These are phyloP conservation scores for Scomberomorus guttatus DNA, from an alignment of 2,797 vertebrate genomes.

Conservation along the genomic window DNA sequence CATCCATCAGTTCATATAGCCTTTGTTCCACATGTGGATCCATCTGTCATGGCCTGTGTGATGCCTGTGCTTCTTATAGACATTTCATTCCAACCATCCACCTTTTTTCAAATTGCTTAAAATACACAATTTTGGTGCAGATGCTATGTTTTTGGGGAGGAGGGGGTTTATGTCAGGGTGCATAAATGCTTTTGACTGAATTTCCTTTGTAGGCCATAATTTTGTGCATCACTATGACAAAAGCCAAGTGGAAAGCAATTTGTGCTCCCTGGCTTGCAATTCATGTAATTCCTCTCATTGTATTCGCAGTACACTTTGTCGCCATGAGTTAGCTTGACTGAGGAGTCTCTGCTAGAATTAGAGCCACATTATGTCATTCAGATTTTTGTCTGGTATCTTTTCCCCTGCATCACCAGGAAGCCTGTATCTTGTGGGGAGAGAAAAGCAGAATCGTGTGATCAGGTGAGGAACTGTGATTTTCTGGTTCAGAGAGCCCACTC, in stretches of 20 bases:
- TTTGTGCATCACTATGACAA: slow-evolving; percentile 24
- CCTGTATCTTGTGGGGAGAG: not conserved
- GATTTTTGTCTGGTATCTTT: slow-evolving; percentile 20
- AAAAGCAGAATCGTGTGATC: slow-evolving; percentile 20
- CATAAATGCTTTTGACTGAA: slow-evolving; percentile 15
- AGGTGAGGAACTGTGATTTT: slow-evolving; percentile 55
- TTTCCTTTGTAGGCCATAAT: slow-evolving; percentile 3
- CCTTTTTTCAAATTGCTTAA: slow-evolving; percentile 55
- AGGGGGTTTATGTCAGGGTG: not conserved
- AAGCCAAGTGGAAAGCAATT: slow-evolving; percentile 41
- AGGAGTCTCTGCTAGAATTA: slow-evolving; percentile 2
- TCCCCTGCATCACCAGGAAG: slow-evolving; percentile 14
- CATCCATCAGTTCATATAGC: slow-evolving; percentile 79
- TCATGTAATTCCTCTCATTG: slow-evolving; percentile 18
- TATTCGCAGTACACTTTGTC: not conserved
- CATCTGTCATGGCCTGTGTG: slow-evolving; percentile 73
- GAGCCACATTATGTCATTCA: slow-evolving; percentile 9
- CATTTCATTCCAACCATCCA: slow-evolving; percentile 65
- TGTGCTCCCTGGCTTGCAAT: slow-evolving; percentile 7
- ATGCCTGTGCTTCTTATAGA: slow-evolving; percentile 61
- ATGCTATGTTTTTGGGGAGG: not conserved
- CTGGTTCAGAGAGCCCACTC: slow-evolving; percentile 47
- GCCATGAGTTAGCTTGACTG: not conserved
- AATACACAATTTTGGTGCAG: slow-evolving; percentile 46
- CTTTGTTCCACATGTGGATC: slow-evolving; percentile 73